Conservation (phyloP, 2,113 vertebrate genomes). For the Eupsittula cactorum region DNA sequence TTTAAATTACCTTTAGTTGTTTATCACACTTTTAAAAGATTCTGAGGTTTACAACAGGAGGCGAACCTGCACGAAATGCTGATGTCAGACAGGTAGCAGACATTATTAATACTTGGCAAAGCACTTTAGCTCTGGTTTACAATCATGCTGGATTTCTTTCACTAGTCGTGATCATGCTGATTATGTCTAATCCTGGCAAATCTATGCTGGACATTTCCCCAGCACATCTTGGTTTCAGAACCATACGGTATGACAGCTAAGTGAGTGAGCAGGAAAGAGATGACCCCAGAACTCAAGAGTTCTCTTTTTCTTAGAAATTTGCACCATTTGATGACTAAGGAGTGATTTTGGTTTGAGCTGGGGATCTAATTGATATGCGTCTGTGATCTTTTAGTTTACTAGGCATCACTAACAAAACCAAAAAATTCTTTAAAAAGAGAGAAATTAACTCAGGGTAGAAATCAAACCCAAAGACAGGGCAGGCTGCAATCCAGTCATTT, state of each 20-base stretch:
- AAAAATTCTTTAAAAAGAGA: neutral
- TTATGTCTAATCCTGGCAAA: neutral
- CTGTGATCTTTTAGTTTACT: neutral
- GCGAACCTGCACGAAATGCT: neutral
- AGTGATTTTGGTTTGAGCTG: neutral
- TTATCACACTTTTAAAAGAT: constrained; percentile 10
- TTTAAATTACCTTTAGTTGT: constrained; percentile 32
- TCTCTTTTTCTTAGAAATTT: neutral
- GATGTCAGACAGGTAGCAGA: neutral
- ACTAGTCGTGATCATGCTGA: neutral
- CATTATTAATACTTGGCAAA: neutral
- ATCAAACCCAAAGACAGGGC: neutral
- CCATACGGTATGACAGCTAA: neutral
- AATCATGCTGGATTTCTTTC: neutral
- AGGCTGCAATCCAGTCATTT: neutral
- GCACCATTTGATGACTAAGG: rapidly evolving
- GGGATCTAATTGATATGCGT: neutral
- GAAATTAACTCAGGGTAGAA: neutral
- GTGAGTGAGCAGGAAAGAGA: neutral
- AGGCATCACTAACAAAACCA: neutral
- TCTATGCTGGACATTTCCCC: neutral
- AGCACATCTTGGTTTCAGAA: neutral
- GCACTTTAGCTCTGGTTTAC: neutral
- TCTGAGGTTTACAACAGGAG: neutral
- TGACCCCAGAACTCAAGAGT: neutral